Percentiles rank a stretch among this genome's conserved stretches.
Conservation (phyloP, 2,797 vertebrate species). For the Sebastiscus tertius region DNA sequence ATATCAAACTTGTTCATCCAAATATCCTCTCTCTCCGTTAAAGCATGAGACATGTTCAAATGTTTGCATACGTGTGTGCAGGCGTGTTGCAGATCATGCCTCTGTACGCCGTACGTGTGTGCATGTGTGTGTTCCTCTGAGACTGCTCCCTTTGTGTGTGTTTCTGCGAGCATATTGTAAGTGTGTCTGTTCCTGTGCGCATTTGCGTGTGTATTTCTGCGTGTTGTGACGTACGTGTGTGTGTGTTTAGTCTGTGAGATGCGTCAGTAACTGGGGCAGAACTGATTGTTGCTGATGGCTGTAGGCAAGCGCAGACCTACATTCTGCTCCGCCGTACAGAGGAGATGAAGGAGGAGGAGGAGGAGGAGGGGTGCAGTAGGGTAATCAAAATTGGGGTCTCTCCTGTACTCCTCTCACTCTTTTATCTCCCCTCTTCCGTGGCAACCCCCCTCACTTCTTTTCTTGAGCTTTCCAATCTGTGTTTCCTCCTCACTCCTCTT, state of each 20-base stretch:
- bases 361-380: constrained; percentile 22
- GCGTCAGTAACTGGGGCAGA: constrained; percentile 85
- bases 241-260: constrained; percentile 70
- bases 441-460: neutral
- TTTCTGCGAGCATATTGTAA: constrained; percentile 45
- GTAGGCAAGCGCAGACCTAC: constrained; percentile 84
- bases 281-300: constrained; percentile 86
- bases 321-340: constrained; percentile 68
- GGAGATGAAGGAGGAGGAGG: constrained; percentile 36
- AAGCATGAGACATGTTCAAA: neutral
- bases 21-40: neutral
- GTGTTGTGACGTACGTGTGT: constrained; percentile 45
- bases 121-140: neutral
- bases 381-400: constrained; percentile 47
- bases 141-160: neutral
- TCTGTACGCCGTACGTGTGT: neutral
- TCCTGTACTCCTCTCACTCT: constrained; percentile 23
- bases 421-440: neutral
- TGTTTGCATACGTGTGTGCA: constrained; percentile 18
- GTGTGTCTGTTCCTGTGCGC: constrained; percentile 32
- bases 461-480: neutral
- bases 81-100: neutral
- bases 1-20: neutral
- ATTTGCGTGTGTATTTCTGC: constrained; percentile 20
- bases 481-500: neutral